phyloP scores from a whole-genome alignment of 2,888 invertebrate genomes.

The Oligia strigilis region DNA sequence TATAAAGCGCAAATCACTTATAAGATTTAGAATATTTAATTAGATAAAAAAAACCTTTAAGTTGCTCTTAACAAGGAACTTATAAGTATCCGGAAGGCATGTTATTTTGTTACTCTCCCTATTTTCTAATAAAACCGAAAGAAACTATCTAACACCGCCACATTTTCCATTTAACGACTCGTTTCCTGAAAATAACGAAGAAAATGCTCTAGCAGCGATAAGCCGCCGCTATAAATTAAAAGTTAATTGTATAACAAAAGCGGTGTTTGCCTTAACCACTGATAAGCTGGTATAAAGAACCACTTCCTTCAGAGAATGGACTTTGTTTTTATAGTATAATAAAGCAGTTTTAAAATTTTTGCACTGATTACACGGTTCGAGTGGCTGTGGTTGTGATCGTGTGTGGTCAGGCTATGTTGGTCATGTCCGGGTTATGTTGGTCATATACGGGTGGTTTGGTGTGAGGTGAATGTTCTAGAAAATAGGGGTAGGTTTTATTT shows the following conservation, averaged over 20 bases:
- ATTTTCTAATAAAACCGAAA: constrained; percentile 28
- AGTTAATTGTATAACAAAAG: constrained; percentile 82
- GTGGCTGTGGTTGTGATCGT: constrained; percentile 8
- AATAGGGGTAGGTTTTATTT: not conserved
- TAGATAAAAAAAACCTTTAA: not conserved
- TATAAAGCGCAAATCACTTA: no score
- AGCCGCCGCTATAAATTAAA: constrained; percentile 77
- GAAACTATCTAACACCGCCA: constrained; percentile 48
- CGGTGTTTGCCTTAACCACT: constrained; percentile 75
- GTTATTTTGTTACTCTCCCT: constrained; percentile 7
- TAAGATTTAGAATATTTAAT: no score
- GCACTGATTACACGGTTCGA: constrained; percentile 61
- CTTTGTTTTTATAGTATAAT: constrained; percentile 63
- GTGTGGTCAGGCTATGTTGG: constrained; percentile 40
- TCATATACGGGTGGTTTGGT: not conserved
- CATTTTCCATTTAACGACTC: constrained; percentile 67
- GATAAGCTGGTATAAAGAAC: constrained; percentile 74
- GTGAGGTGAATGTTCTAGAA: not conserved
- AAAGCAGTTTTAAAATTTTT: constrained; percentile 64
- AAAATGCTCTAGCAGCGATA: constrained; percentile 71
- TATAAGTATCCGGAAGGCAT: not conserved
- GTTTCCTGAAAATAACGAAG: constrained; percentile 77
- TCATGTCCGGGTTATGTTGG: not conserved
- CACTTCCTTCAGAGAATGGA: constrained; percentile 72
- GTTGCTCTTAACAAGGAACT: not conserved